phyloP scores from a whole-genome alignment of 2,113 vertebrate genomes.

The Cyrtonyx montezumae region DNA sequence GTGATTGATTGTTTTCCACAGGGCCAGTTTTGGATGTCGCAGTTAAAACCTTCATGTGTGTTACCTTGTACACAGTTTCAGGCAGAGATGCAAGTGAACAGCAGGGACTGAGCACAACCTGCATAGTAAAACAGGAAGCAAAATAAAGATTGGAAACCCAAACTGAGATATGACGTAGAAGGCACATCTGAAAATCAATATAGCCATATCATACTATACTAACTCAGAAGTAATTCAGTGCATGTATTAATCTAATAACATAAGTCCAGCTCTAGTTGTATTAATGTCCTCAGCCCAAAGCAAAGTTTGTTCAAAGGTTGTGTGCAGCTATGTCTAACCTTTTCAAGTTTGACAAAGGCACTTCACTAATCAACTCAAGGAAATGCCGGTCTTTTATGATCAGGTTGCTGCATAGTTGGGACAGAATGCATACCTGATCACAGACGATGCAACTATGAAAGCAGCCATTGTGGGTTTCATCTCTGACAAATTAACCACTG shows the following conservation, averaged over 20 bases:
- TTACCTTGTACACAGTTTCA: background rate
- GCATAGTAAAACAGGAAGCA: constrained; percentile 3
- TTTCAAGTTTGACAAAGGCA: background rate
- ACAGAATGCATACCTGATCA: background rate
- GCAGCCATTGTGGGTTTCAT: background rate
- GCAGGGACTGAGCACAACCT: background rate
- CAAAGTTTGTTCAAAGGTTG: background rate
- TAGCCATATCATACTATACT: background rate
- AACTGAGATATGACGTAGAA: background rate
- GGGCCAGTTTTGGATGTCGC: background rate
- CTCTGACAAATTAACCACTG: background rate
- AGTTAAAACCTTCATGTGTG: background rate
- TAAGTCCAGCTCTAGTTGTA: background rate
- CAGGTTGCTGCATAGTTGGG: background rate
- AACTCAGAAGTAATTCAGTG: background rate
- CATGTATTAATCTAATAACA: background rate
- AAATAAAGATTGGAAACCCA: background rate
- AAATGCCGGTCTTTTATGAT: background rate
- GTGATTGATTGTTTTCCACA: background rate
- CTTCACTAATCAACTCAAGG: background rate
- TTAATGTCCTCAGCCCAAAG: background rate
- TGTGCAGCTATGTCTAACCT: background rate
- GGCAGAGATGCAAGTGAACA: background rate
- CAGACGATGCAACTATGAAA: background rate
- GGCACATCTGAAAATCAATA: constrained; percentile 14